Evolutionary conservation across 2,797 vertebrate species (phyloP).

Genomic region (Rhinatrema bivittatum): DNA sequence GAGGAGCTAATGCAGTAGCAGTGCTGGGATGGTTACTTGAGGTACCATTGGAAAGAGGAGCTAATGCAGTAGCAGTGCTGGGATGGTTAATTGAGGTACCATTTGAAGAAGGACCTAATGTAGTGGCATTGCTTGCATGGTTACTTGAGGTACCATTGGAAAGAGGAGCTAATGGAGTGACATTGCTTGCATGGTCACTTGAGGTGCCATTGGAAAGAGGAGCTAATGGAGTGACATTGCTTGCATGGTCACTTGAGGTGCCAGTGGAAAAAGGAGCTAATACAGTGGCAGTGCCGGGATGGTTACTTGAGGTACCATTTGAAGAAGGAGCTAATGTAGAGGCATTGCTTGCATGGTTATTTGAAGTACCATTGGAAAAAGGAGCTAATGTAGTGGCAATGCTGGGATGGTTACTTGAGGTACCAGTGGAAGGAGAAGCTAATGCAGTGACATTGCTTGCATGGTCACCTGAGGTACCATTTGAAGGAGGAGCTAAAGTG

Average conservation of each 20-base stretch:
- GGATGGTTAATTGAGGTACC: background rate
- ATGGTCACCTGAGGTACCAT: slow-evolving; percentile 42
- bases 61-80: slow-evolving; percentile 10
- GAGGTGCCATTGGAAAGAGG: background rate
- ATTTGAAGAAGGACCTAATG: slow-evolving; percentile 8
- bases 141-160: slow-evolving; percentile 1
- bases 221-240: background rate
- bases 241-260: slow-evolving; percentile 13
- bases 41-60: slow-evolving; percentile 17
- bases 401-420: background rate
- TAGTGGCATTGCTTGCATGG: slow-evolving; percentile 3
- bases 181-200: too few relatives aligned
- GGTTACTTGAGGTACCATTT: slow-evolving; percentile 14
- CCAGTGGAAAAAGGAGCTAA: slow-evolving; percentile 1
- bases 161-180: slow-evolving; percentile 8
- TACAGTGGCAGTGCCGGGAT: background rate
- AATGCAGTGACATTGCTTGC: background rate
- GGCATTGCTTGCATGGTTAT: slow-evolving; percentile 8
- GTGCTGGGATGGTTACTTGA: slow-evolving; percentile 11
- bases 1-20: background rate
- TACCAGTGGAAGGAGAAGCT: background rate
- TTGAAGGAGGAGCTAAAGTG: slow-evolving; percentile 18
- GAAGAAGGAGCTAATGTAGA: slow-evolving; percentile 11
- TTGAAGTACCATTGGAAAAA: slow-evolving; percentile 13
- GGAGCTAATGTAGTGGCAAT: slow-evolving; percentile 9